Evolutionary conservation across 1,140 invertebrate species (phyloP), one percentile per base, ranked within the genome.

Genomic region (Lutraria rhynchaena): DNA sequence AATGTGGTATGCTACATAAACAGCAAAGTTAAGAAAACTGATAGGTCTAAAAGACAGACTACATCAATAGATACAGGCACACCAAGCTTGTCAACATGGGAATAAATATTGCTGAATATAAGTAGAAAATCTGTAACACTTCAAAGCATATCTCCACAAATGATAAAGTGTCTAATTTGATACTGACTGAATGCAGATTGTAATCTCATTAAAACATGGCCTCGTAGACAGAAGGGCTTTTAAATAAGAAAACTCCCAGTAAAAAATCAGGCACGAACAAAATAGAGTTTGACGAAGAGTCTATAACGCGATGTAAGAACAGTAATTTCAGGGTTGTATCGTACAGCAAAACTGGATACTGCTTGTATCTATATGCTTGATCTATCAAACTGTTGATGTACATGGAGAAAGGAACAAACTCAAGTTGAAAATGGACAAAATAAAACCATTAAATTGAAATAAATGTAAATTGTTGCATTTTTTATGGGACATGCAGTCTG

Each of bases 91-190:
- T 80, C 76, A 60, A 33, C 76, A 46, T 33, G 31, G 31, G n/a
- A 51, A 80, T 80, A 80, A 80, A 80, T 80, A 80, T 80, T 80
- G 65, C 41, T 19, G 35, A 37, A 70, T 80, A 49, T 80, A 67
- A 69, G 55, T 58, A 67, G 55, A 19, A 70, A 58, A 57, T 41
- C 41, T 69, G 44, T 27, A 24, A 11, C 37, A 65, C 65, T 69
- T 77, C 75, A 77, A 65, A 77, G 61, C 37, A 31, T 67, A 53
- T 67, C 65, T 27, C 24, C 37, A 58, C 60, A 46, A 58, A 65
- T 67, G 61, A 58, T 80, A 67, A 49, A 69, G 49, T 35, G 67
- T 70, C 60, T 46, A 70, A 70, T 57, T 67, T 69, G 63, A 69
- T 70, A 80, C 35, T 27, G 44, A 67, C 63, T 69, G 17, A 17